These are phyloP conservation scores for Sacculina carcini DNA, from an alignment of 2,888 invertebrate genomes.

Conservation along the genomic window DNA sequence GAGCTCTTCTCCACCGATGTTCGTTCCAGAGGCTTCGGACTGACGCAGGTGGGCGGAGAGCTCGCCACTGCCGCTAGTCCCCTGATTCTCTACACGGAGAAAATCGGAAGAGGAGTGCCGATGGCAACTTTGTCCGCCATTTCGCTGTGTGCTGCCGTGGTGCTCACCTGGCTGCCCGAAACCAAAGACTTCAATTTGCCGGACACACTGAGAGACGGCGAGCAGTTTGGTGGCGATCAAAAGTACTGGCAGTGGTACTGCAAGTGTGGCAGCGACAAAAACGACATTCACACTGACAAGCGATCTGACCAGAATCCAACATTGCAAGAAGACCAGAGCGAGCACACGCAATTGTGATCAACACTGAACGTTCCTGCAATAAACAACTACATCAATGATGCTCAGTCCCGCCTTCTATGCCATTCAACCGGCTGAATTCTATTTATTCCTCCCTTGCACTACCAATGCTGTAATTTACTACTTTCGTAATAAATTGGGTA, in stretches of 20 bases:
- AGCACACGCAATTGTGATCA: no score
- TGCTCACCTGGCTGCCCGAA: slow-evolving; percentile 9
- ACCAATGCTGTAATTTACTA: no score
- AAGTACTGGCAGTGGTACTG: slow-evolving; percentile 4
- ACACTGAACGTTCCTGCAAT: no score
- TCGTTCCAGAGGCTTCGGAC: not conserved
- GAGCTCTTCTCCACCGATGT: slow-evolving; percentile 10
- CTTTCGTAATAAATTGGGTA: no score
- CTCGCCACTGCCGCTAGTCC: slow-evolving; percentile 7
- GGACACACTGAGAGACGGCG: slow-evolving; percentile 11
- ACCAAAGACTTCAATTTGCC: slow-evolving; percentile 10
- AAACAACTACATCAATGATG: no score
- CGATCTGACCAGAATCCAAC: no score
- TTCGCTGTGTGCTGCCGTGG: slow-evolving; percentile 5
- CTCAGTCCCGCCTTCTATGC: no score
- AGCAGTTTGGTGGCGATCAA: slow-evolving; percentile 8
- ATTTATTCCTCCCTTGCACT: no score
- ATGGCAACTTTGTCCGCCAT: slow-evolving; percentile 7
- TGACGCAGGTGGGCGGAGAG: slow-evolving; percentile 7
- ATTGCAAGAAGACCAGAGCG: no score
- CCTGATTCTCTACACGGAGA: not conserved
- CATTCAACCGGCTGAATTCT: no score
- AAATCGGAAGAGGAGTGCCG: slow-evolving; percentile 8
- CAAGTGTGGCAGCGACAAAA: no score
- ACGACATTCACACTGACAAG: no score